These are phyloP conservation scores for Sinosuthora webbiana DNA, from an alignment of 2,113 vertebrate genomes.

Conservation along the genomic window DNA sequence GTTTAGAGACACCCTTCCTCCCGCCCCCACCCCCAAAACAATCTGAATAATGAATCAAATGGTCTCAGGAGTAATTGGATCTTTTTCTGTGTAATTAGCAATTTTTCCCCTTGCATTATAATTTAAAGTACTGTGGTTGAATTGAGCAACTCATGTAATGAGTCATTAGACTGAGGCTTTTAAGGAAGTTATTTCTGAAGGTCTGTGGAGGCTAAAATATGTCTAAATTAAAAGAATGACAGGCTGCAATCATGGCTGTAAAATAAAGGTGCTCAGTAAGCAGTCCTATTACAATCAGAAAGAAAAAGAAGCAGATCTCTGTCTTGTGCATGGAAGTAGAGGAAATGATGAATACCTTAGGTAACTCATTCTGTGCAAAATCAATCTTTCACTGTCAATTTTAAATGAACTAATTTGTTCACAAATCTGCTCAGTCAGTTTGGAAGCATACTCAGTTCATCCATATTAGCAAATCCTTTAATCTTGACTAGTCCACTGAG, in stretches of 20 bases:
- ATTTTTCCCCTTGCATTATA: constrained; percentile 77
- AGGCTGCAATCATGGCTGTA: constrained; percentile 80
- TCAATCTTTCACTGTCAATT: constrained; percentile 92
- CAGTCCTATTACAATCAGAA: constrained; percentile 84
- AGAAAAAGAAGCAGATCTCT: constrained; percentile 76
- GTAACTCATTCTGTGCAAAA: constrained; percentile 83
- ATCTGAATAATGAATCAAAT: constrained; percentile 78
- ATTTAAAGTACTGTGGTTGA: constrained; percentile 78
- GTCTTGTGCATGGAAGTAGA: constrained; percentile 74
- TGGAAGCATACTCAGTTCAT: constrained; percentile 90
- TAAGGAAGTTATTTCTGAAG: constrained; percentile 83
- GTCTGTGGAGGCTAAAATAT: constrained; percentile 79
- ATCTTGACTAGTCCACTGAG: constrained; percentile 92
- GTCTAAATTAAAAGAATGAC: constrained; percentile 84
- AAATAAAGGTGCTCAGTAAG: constrained; percentile 83
- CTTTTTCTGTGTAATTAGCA: constrained; percentile 81
- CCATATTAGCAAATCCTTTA: constrained; percentile 98
- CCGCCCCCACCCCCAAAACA: constrained; percentile 31
- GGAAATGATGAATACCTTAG: constrained; percentile 83
- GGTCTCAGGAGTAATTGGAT: constrained; percentile 73
- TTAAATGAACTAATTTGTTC: constrained; percentile 97
- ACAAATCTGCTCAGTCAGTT: constrained; percentile 92
- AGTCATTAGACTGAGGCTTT: constrained; percentile 82
- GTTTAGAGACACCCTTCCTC: constrained; percentile 60
- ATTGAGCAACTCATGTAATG: constrained; percentile 77